Base-by-base conservation (phyloP, 2,888 invertebrate species). In the Alcis repandata region DNA sequence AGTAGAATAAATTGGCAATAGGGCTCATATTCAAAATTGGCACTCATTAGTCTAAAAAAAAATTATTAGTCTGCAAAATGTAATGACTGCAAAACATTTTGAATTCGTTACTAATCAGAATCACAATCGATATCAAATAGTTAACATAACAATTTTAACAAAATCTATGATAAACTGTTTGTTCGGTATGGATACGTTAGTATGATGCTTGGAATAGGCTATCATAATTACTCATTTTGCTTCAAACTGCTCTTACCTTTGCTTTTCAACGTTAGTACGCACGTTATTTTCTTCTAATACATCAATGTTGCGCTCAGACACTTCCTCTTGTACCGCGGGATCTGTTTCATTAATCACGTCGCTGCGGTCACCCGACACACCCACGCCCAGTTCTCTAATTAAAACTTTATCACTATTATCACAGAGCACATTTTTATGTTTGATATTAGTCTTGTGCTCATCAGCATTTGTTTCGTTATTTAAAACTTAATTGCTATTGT, bases 331-430 rank as follows among this genome's bases (percentile, higher is more conserved):
- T 86, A 85, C 78, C 74, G 73, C 76, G 72, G 77, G 83, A 85
- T 84, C 82, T 82, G 77, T 83, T 87, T 84, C 82, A 85, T 91
- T 88, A 90, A 91, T 91, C 90, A 90, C 86, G 81, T 81, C 82
- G 80, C 76, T 84, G 83, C 83, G 79, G 79, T 82, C 80, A 85
- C 82, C 79, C 80, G 75, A 76, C 78, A 73, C 75, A 77, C 72
- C 56, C 79, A 74, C 76, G 76, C 72, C 49, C 61, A 20, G 17
- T 49, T 49, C 32, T 51, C 36, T 62, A 63, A 6, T 13, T 61
- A 19, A 84, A 73, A 69, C 85, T 73, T 67, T 87, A 82, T 72
- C 20, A 1, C 7, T 32, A 59, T 40, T 0, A 0, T 0, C 0
- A 41, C 69, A 82, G 63, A 71, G 85, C 77, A 75, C 60, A 78